Conservation (phyloP, 1,140 invertebrate genomes). For the Leptinotarsa lineolata region DNA sequence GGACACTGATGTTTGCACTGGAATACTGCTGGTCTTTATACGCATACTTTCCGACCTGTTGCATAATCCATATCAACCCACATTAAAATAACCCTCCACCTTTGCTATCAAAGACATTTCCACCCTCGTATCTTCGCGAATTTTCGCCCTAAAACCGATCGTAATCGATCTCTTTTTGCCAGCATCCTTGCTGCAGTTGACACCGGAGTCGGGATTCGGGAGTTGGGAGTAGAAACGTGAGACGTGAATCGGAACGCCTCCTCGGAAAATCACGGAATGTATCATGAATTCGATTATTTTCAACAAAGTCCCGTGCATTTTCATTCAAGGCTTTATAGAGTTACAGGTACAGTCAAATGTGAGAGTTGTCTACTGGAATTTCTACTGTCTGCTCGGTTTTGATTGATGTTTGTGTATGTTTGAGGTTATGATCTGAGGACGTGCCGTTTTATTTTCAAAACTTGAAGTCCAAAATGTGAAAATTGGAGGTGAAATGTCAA, state of each 20-base stretch:
- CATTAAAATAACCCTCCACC: neutral
- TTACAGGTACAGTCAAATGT: conserved; percentile 12
- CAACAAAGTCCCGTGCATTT: conserved; percentile 9
- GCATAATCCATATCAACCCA: conserved; percentile 1
- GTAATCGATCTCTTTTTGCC: neutral
- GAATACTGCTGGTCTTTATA: too few species aligned
- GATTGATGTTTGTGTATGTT: neutral
- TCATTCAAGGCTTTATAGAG: conserved; percentile 14
- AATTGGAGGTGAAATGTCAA: too few species aligned
- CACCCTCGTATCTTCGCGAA: neutral
- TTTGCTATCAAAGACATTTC: neutral
- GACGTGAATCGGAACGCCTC: neutral
- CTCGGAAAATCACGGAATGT: conserved; percentile 6
- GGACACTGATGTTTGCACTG: too few species aligned
- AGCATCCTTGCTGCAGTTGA: conserved; percentile 15
- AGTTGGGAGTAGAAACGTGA: conserved; percentile 5
- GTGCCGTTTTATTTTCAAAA: too few species aligned
- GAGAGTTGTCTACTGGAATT: neutral
- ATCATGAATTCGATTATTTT: conserved; percentile 15
- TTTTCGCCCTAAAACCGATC: conserved; percentile 4
- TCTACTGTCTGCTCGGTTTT: neutral
- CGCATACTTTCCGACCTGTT: neutral
- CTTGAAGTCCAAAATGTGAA: too few species aligned
- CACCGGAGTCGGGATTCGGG: conserved; percentile 3
- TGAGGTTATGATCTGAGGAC: neutral